Conservation (phyloP, 2,797 vertebrate genomes). For the Dicrostonyx torquatus region DNA sequence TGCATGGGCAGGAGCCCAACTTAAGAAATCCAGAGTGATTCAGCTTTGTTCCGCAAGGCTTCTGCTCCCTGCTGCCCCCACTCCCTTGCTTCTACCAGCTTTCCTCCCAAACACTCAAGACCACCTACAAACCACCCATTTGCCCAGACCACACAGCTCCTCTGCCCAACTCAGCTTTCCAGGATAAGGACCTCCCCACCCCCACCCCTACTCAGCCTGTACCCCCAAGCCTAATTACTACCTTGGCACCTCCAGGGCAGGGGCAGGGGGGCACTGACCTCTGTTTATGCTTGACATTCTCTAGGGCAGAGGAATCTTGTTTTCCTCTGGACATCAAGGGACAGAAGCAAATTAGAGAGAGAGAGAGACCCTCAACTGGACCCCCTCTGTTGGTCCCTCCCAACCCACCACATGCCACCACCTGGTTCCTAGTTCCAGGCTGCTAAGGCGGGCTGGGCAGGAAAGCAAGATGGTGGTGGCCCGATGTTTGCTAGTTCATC, state of each 20-base stretch:
- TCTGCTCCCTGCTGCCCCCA: neutral
- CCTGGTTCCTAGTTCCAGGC: conserved; percentile 16
- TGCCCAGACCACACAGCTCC: conserved; percentile 69
- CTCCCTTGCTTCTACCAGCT: neutral
- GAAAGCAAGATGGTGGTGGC: conserved; percentile 1
- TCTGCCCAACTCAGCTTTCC: conserved; percentile 72
- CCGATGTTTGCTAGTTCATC: neutral
- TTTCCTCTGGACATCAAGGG: conserved; percentile 73
- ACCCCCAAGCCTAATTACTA: conserved; percentile 78
- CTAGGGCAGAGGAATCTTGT: conserved; percentile 65
- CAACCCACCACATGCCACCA: neutral
- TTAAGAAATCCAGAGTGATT: neutral
- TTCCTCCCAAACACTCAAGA: conserved; percentile 68
- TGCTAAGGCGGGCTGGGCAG: neutral
- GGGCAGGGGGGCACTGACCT: conserved; percentile 71
- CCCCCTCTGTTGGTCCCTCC: neutral
- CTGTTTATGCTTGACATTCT: conserved; percentile 70
- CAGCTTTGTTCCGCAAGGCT: neutral
- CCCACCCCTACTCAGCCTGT: conserved; percentile 35
- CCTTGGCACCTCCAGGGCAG: conserved; percentile 74
- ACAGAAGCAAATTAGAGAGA: conserved; percentile 70
- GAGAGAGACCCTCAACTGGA: conserved; percentile 63
- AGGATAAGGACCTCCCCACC: conserved; percentile 38
- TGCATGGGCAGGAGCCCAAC: neutral
- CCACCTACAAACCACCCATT: conserved; percentile 79